These are phyloP conservation scores for Palaemon carinicauda DNA, from an alignment of 1,140 invertebrate genomes.

Conservation along the genomic window DNA sequence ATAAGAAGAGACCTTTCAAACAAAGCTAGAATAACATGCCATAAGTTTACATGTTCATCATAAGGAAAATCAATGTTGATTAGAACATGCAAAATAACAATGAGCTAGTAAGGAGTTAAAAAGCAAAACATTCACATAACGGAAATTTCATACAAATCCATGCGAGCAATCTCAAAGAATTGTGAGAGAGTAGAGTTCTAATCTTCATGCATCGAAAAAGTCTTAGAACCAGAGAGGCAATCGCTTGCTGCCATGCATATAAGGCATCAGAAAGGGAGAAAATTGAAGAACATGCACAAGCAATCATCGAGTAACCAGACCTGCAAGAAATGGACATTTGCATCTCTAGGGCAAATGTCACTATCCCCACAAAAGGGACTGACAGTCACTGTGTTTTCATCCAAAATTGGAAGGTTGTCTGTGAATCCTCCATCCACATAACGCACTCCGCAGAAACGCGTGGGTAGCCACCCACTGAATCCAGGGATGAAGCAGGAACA, in stretches of 20 bases:
- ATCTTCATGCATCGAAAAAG: too few relatives aligned
- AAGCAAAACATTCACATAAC: too few relatives aligned
- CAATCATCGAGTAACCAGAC: neutral
- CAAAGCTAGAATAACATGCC: too few relatives aligned
- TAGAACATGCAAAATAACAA: too few relatives aligned
- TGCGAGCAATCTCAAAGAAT: too few relatives aligned
- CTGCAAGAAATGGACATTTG: neutral
- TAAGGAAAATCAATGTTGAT: too few relatives aligned
- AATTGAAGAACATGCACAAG: neutral
- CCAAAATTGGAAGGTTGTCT: constrained; percentile 91
- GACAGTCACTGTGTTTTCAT: constrained; percentile 95
- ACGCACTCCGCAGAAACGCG: constrained; percentile 85
- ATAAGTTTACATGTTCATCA: too few relatives aligned
- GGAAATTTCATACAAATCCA: too few relatives aligned
- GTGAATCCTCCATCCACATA: constrained; percentile 98
- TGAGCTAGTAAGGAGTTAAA: too few relatives aligned
- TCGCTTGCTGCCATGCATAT: neutral
- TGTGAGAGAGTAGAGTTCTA: too few relatives aligned
- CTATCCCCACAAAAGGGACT: constrained; percentile 97
- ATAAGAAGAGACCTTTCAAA: too few relatives aligned
- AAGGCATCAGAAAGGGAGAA: neutral
- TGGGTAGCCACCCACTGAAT: constrained; percentile 91
- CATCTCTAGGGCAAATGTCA: constrained; percentile 94
- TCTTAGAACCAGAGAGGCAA: too few relatives aligned
- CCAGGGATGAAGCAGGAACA: constrained; percentile 95